These are phyloP conservation scores for Meles meles DNA, from an alignment of 2,113 vertebrate species.

Conservation along the genomic window DNA sequence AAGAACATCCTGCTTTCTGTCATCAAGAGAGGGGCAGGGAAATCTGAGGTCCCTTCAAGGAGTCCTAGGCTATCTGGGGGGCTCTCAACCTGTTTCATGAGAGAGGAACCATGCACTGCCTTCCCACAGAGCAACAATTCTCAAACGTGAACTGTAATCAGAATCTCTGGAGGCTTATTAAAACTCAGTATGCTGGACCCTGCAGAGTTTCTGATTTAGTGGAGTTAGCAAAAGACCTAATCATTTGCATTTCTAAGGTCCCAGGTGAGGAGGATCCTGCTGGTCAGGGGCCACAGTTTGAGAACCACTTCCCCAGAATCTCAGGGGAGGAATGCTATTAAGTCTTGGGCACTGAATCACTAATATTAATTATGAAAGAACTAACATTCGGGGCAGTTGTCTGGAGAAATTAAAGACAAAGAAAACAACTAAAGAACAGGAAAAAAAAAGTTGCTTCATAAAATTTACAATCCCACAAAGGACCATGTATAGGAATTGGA, in stretches of 20 bases:
- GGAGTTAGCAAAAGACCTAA: not conserved
- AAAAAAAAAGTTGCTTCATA: not conserved
- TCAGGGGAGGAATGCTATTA: not conserved
- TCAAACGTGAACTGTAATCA: not conserved
- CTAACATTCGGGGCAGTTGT: not conserved
- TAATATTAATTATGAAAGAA: constrained; percentile 2
- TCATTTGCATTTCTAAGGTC: not conserved
- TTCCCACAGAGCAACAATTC: not conserved
- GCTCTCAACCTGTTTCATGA: not conserved
- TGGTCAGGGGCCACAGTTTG: not conserved
- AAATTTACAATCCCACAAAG: not conserved
- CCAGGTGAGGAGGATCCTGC: not conserved
- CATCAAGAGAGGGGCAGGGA: not conserved
- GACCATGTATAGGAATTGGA: not conserved
- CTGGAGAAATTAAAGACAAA: not conserved
- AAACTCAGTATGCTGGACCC: not conserved
- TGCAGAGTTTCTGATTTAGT: not conserved
- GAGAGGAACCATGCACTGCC: not conserved
- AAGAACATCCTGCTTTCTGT: not conserved
- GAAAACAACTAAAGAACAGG: not conserved
- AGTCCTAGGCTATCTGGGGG: not conserved
- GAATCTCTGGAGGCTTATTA: not conserved
- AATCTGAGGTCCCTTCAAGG: not conserved
- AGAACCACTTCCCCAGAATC: not conserved
- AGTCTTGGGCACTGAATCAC: not conserved